These are phyloP conservation scores for Cyprinodon tularosa DNA, from an alignment of 2,113 vertebrate species.

Conservation along the genomic window DNA sequence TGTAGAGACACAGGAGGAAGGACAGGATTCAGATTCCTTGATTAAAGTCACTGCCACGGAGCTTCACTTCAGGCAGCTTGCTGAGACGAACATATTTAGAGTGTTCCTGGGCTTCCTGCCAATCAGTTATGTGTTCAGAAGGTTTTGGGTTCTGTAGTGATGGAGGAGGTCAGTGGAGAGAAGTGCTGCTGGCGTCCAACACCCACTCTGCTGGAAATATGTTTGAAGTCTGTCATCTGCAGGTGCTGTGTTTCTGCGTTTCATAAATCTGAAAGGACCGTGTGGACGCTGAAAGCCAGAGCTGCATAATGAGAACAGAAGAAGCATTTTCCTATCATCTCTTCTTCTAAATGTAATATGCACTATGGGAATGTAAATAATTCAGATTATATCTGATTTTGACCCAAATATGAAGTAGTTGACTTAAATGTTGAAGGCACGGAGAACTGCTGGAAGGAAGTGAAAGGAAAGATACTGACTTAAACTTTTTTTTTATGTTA, in stretches of 20 bases:
- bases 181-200: conserved; percentile 44
- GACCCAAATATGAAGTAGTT: conserved; percentile 5
- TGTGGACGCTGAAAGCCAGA: neutral
- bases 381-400: conserved; percentile 16
- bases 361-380: neutral
- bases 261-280: conserved; percentile 23
- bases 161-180: conserved; percentile 52
- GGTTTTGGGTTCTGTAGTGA: conserved; percentile 41
- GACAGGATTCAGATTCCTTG: conserved; percentile 44
- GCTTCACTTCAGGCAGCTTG: conserved; percentile 59
- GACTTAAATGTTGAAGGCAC: conserved; percentile 11
- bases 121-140: conserved; percentile 41
- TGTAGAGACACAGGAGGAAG: conserved; percentile 11
- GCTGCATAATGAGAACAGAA: conserved; percentile 15
- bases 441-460: conserved; percentile 21
- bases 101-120: conserved; percentile 51
- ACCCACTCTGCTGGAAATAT: conserved; percentile 41
- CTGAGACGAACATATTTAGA: conserved; percentile 64
- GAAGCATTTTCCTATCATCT: neutral
- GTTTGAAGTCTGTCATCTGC: conserved; percentile 43
- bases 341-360: neutral
- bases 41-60: conserved; percentile 63
- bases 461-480: conserved; percentile 9
- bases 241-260: neutral
- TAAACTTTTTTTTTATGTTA: conserved; percentile 47